phyloP scores from a whole-genome alignment of 2,888 invertebrate species.

The Monochamus alternatus region DNA sequence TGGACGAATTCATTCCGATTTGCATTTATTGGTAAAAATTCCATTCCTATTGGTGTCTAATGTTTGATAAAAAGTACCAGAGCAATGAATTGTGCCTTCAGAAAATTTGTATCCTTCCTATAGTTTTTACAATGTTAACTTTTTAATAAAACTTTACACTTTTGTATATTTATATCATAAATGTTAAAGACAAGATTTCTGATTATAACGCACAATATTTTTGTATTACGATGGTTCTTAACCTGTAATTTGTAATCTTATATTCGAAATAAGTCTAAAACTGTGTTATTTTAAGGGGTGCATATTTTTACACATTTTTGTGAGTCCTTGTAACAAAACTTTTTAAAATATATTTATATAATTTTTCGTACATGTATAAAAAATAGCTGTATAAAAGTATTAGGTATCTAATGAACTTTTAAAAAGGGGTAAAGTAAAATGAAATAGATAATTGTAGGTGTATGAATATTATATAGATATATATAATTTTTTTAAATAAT shows the following conservation, averaged over 20 bases:
- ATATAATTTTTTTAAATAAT: no score
- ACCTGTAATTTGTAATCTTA: background rate
- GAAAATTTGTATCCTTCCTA: slow-evolving; percentile 15
- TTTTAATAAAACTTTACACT: slow-evolving; percentile 43
- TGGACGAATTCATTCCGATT: slow-evolving; percentile 42
- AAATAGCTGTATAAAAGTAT: no score
- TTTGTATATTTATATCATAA: slow-evolving; percentile 39
- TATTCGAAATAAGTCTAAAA: background rate
- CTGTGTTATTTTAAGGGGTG: background rate
- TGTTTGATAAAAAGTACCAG: slow-evolving; percentile 16
- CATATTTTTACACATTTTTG: background rate
- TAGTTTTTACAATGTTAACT: slow-evolving; percentile 42
- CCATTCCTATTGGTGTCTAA: slow-evolving; percentile 33
- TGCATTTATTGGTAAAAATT: slow-evolving; percentile 45
- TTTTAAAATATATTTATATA: no score
- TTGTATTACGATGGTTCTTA: background rate
- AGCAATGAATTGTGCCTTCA: slow-evolving; percentile 48
- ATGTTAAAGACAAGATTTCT: slow-evolving; percentile 34
- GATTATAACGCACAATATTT: slow-evolving; percentile 11
- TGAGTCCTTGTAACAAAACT: background rate
- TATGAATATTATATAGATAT: no score
- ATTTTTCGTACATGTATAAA: no score
- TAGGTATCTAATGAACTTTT: no score
- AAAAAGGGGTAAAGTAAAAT: no score
- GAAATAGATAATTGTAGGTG: no score